Base-by-base conservation (phyloP, 92 coral and sea anemone genomes). In the Anthopleura xanthogrammica region DNA sequence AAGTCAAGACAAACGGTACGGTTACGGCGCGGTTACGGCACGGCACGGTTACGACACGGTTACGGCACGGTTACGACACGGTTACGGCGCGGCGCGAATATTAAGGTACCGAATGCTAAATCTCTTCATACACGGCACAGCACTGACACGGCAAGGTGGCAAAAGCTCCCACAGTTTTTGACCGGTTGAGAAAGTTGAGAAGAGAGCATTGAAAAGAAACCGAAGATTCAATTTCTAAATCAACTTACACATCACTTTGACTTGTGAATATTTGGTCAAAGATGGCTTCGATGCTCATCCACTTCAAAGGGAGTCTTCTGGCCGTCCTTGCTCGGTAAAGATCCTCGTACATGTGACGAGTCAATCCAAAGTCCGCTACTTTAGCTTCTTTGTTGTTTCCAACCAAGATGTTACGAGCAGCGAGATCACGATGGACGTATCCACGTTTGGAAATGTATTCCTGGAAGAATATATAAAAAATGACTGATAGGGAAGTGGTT, bases 271-370 rank as follows among this genome's bases (percentile, higher is more conserved):
- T 86, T 72, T 93, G 94, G 79, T 91, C 92, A 72, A 93, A 93
- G 82, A 93, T 93, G 83, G 97, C 97, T 86, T 93, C 97, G n/a
- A 92, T 83, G 14, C 95, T 91, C 97, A 93, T 93, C 97, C 97
- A 93, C 75, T 93, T 93, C 24, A 93, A 60, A 3, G 97, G 97
- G 14, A 93, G 90, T 72, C 81, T 92, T 19, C 97, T 86, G 82
- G 71, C 87, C 46, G 82, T 85, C 76, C 91, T 88, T 23, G 86
- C 97, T 42, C 84, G 85, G 85, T 93, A 93, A 55, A 91, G 80
- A 60, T 91, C 88, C 72, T 93, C 91, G 77, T 93, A 93, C 81
- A 88, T 91, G 79, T 93, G 92, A 12, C 97, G 91, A 5, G 97
- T 93, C 52, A 93, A 77, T 12, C 97, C 97, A 77, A 93, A 93